Base-by-base conservation (phyloP, 2,888 invertebrate species). In the Pasiphila rectangulata region DNA sequence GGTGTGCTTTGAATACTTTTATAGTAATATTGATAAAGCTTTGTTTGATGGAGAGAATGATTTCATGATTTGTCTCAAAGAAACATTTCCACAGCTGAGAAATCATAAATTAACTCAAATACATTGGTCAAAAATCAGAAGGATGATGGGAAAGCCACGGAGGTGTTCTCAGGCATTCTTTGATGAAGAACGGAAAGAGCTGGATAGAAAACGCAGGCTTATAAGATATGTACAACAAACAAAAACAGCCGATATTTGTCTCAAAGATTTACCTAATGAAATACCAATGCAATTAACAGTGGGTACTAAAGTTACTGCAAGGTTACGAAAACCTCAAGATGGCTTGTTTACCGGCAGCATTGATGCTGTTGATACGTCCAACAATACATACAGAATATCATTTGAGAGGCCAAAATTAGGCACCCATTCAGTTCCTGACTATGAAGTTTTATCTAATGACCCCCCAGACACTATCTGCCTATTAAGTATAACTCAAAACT, bases 1-100 rank as follows among this genome's bases (percentile, higher is more conserved):
- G 98, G 98, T 99, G 4, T 98, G 98, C 79, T 99, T 97, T 82
- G 99, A 99, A 80, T 99, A 98, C 94, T 99, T 99, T 84, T 99
- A 99, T 82, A 98, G 99, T 61, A 98, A 98, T 70, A 95, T 99
- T 63, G 99, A 99, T 75, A 94, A 95, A 72, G 94, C 96, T 21
- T 87, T 99, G 23, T 99, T 99, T 83, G 93, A 95, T 59, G 97
- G 96, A 23, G 98, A 98, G 72, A 98, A 98, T 85, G 99, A 99
- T 85, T 99, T 99, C 74, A 94, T 94, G 82, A 94, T 96, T 56
- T 98, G 98, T 73, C 86, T 99, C 24, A 93, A 93, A 71, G 98
- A 99, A 81, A 94, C 96, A 4, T 98, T 98, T 85, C 98, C 99
- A 0, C 94, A 96, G 67, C 83, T 99, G 47, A 95, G 95, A 72